Conservation (phyloP, 2,113 vertebrate species). For the Malurus alboscapulatus region DNA sequence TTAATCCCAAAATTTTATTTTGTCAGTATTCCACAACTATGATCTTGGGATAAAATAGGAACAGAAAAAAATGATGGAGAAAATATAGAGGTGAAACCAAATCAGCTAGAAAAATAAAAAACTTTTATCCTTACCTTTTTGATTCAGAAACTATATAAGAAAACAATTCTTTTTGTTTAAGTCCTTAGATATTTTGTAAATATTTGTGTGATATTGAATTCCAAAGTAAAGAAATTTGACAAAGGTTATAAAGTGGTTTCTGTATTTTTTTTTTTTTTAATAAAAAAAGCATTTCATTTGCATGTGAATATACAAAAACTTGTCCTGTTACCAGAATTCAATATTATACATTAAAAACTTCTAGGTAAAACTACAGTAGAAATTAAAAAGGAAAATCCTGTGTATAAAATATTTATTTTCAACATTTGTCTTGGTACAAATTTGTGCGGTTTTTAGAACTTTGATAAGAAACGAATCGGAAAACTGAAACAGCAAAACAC, state of each 20-base stretch:
- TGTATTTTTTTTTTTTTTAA: not conserved
- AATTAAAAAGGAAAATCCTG: rapidly evolving
- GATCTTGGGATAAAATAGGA: not conserved
- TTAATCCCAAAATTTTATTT: not conserved
- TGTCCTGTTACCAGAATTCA: not conserved
- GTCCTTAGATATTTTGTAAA: not conserved
- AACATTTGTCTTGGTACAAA: not conserved
- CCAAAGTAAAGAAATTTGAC: not conserved
- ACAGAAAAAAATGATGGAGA: not conserved
- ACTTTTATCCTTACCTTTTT: not conserved
- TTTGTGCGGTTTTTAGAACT: not conserved
- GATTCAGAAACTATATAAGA: not conserved
- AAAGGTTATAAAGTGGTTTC: not conserved
- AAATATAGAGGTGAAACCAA: not conserved
- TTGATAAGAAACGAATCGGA: not conserved
- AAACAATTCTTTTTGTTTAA: not conserved
- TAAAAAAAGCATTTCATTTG: not conserved
- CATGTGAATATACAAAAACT: not conserved
- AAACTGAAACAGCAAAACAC: not conserved
- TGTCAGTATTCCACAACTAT: not conserved
- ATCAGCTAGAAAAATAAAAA: not conserved
- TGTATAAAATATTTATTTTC: not conserved
- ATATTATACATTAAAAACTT: not conserved
- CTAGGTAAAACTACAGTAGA: not conserved
- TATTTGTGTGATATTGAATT: not conserved